Evolutionary conservation across 2,113 vertebrate species (phyloP), one percentile per base, ranked within the genome.

Genomic region (Sprattus sprattus): DNA sequence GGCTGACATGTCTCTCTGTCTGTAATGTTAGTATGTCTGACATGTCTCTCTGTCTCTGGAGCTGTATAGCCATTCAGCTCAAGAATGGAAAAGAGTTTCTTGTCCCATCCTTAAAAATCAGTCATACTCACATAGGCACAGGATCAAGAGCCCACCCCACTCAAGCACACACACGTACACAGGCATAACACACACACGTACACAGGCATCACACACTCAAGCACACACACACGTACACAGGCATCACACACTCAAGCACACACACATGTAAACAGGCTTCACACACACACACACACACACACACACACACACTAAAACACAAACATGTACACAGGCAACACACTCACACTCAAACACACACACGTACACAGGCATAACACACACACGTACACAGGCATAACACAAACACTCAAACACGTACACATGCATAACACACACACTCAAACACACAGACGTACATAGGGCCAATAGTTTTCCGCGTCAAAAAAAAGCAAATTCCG

Each of bases 121-220:
- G 54, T 83, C 6, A 83, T n/a, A 32, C 39, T 7, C 25, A 18
- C 39, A 45, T 16, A 25, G 50, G 82, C 44, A 84, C 45, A 22
- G 45, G 82, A 82, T 28, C 28, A 46, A 45, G 45, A 16, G 5
- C n/a, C n/a, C 18, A 85, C n/a, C 46, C 15, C 13, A 81, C 49
- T 28, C 13, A 67, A 4, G 28, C 13, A 88, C 78, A 32, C 15
- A 28, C 0, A 13, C 86, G 85, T 22, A 92, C 39, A 39, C 39
- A 39, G 39, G 39, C 39, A 39, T 39, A 1, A 39, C 39, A 39
- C 39, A 39, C 39, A 39, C 39, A 39, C 39, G 39, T 39, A 39
- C 39, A 39, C 2, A 39, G 39, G 39, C 39, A 39, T 39, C 1
- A 39, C 39, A 39, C 39, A 39, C 39, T 39, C 39, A 39, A 39